Conservation (phyloP, 1,140 invertebrate genomes). For the Lasaia peninsularis region DNA sequence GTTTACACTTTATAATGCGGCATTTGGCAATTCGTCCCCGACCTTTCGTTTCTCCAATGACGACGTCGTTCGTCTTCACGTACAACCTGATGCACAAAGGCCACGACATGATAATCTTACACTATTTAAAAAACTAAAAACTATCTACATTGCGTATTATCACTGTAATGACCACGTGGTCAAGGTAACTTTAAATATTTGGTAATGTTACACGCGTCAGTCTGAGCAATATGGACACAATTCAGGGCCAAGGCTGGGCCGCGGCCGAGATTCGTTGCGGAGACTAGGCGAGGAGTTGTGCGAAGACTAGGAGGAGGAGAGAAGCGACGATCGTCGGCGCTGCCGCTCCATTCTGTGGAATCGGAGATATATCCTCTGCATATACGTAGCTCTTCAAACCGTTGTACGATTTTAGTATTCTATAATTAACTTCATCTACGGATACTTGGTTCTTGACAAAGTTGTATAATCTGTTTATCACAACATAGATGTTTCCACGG, state of each 20-base stretch:
- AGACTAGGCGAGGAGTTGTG: constrained; percentile 56
- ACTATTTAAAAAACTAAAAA: constrained; percentile 41
- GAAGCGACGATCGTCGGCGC: constrained; percentile 42
- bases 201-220: constrained; percentile 62
- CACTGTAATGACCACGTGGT: constrained; percentile 60
- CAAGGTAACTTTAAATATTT: constrained; percentile 75
- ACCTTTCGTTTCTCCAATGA: constrained; percentile 44
- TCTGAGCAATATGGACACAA: constrained; percentile 41
- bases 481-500: constrained; percentile 80
- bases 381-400: constrained; percentile 82
- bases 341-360: constrained; percentile 30
- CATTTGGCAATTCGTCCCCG: constrained; percentile 60
- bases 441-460: constrained; percentile 78
- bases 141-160: constrained; percentile 66
- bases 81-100: constrained; percentile 38
- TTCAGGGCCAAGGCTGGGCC: constrained; percentile 31
- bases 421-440: constrained; percentile 78
- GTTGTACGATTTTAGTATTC: constrained; percentile 77
- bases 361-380: constrained; percentile 43
- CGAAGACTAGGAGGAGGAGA: constrained; percentile 43
- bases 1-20: constrained; percentile 51
- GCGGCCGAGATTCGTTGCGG: constrained; percentile 23
- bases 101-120: constrained; percentile 29
- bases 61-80: constrained; percentile 49
- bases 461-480: constrained; percentile 82